A percentile compares a stretch with the other conserved stretches of the same genome.
These are phyloP conservation scores for Tetramorium simillimum DNA, from an alignment of 1,140 invertebrate species.

Conservation along the genomic window DNA sequence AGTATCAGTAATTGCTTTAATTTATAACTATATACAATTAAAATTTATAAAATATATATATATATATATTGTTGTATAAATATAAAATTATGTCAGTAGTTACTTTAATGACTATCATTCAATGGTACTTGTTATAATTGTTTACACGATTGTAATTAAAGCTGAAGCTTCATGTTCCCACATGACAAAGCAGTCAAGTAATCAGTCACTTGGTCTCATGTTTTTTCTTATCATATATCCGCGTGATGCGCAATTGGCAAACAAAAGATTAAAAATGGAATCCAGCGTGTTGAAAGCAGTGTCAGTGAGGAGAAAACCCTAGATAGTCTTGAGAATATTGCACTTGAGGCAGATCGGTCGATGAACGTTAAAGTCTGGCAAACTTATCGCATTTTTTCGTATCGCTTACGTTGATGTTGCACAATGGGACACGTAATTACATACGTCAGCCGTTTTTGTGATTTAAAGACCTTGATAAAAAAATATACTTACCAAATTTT, in stretches of 20 bases:
- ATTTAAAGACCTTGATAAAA: not conserved
- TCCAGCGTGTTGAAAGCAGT: not conserved
- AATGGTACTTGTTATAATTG: not conserved
- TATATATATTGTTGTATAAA: not conserved
- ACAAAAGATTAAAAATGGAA: conserved; percentile 26
- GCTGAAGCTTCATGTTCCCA: not conserved
- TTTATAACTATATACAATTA: not conserved
- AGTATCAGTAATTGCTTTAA: not conserved
- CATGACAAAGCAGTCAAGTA: not conserved
- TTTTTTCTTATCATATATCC: not conserved
- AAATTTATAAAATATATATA: not conserved
- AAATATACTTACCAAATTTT: not conserved
- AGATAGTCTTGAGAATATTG: not conserved
- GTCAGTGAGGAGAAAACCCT: not conserved
- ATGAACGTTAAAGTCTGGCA: not conserved
- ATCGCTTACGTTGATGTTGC: not conserved
- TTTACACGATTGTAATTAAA: conserved; percentile 3
- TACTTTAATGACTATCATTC: not conserved
- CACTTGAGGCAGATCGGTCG: not conserved
- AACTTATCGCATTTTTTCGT: not conserved
- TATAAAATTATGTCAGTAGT: not conserved
- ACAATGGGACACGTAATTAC: not conserved
- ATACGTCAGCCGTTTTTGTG: not conserved
- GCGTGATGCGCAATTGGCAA: not conserved
- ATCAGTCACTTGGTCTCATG: not conserved